Base-by-base conservation (phyloP, 2,113 vertebrate genomes). In the Aplodontia rufa region DNA sequence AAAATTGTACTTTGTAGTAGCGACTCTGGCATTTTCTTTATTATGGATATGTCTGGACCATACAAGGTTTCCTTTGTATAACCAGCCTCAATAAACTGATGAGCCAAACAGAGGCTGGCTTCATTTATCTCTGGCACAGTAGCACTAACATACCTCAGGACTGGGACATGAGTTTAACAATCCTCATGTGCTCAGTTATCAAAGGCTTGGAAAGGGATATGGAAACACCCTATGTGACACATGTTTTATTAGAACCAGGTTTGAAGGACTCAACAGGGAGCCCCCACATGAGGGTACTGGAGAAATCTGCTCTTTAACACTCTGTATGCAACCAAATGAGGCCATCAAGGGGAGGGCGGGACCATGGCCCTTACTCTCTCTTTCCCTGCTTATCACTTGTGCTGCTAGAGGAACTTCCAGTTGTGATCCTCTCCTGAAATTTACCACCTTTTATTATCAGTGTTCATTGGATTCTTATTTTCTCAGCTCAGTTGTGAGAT, bases 31-130 rank as follows among this genome's bases (percentile, higher is more conserved):
- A 90, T 94, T 96, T 95, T 83, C 86, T 95, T 97, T 97, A 72
- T 91, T 89, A 47, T 89, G 40, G 68, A 74, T 80, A 42, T 64
- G 95, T 96, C 97, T 97, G 82, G 58, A 82, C 30, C 66, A 2
- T 53, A 97, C 94, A 97, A 95, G 80, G 82, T 68, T 87, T 68
- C 66, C 93, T 95, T 97, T 97, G 95, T 97, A 45, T 82, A 62
- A 42, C 35, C 78, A 94, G 35, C 74, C 60, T 96, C 95, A 72
- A 91, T 94, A 97, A 95, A 93, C 82, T 4, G 42, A 82, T 84
- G 89, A 30, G 28, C 3, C 16, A 75, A 90, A 95, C 6, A 80
- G 85, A 97, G 79, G 49, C 1, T 96, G 79, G 49, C 1, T 96
- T 87, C 20, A 5, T 92, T 95, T 97, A 85, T 95, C 30, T 87